phyloP scores from a whole-genome alignment of 2,113 vertebrate species.

The Lasiurus cinereus region DNA sequence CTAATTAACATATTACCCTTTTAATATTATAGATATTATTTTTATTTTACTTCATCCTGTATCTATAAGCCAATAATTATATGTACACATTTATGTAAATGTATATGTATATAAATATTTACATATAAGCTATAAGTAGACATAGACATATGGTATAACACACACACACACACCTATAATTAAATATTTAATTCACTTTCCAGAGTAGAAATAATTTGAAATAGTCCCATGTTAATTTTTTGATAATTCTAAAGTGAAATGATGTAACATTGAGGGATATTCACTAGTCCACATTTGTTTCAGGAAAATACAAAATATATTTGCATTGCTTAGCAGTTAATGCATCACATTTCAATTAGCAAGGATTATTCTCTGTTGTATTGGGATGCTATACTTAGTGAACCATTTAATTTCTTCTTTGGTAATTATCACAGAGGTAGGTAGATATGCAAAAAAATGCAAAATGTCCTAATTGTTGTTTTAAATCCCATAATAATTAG shows the following conservation, averaged over 20 bases:
- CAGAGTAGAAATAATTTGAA: neutral
- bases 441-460: conserved; percentile 1
- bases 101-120: neutral
- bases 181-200: neutral
- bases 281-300: neutral
- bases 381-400: conserved; percentile 33
- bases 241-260: conserved; percentile 46
- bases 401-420: conserved; percentile 62
- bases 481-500: conserved; percentile 61
- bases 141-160: neutral
- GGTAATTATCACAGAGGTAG: conserved; percentile 59
- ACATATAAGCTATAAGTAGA: neutral
- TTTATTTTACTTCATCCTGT: neutral
- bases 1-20: too few relatives aligned
- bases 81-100: neutral
- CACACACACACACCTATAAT: neutral
- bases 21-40: too few relatives aligned
- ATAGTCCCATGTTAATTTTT: neutral
- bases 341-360: conserved; percentile 46
- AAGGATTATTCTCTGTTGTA: conserved; percentile 7
- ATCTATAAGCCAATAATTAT: neutral
- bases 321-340: conserved; percentile 23
- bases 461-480: conserved; percentile 63
- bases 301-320: conserved; percentile 46
- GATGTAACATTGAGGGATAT: neutral